A percentile compares a stretch with the other conserved stretches of the same genome.
Conservation (phyloP, 2,888 invertebrate species). For the Drosophila kuntzei region DNA sequence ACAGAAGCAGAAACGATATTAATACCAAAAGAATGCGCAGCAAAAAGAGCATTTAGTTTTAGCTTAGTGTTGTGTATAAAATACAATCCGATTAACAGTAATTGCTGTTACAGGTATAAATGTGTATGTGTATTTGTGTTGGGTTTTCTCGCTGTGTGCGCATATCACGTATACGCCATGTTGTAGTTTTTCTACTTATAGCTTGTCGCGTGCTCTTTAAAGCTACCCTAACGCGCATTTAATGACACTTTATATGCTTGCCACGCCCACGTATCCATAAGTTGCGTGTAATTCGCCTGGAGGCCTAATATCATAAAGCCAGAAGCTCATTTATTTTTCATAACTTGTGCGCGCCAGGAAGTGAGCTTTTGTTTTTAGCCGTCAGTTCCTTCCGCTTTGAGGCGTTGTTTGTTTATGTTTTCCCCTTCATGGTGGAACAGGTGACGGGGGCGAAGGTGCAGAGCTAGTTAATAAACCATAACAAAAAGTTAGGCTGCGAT, state of each 20-base stretch:
- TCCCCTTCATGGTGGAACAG: background rate
- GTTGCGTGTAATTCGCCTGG: constrained; percentile 69
- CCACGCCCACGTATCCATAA: constrained; percentile 55
- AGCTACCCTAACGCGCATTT: constrained; percentile 59
- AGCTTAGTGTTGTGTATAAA: constrained; percentile 55
- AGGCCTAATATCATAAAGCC: constrained; percentile 40
- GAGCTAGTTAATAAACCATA: constrained; percentile 69
- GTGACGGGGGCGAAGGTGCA: background rate
- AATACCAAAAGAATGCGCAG: constrained; percentile 36
- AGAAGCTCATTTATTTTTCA: constrained; percentile 74
- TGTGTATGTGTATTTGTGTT: constrained; percentile 36
- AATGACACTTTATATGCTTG: constrained; percentile 52
- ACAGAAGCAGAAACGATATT: constrained; percentile 24
- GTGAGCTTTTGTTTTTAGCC: constrained; percentile 80
- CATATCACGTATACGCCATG: constrained; percentile 37
- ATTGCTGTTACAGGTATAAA: constrained; percentile 68
- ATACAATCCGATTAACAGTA: constrained; percentile 81
- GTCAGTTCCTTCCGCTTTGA: constrained; percentile 77
- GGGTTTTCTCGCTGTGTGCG: constrained; percentile 1
- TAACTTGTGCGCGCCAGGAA: constrained; percentile 66
- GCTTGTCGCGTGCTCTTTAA: constrained; percentile 74
- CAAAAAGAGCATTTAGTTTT: constrained; percentile 63
- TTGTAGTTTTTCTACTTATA: constrained; percentile 4
- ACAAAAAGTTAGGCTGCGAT: constrained; percentile 19
- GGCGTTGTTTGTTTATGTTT: constrained; percentile 63